A percentile compares a stretch with the other conserved stretches of the same genome.
Evolutionary conservation across 2,113 vertebrate genomes (phyloP).

Genomic region (Phyllostomus hastatus): DNA sequence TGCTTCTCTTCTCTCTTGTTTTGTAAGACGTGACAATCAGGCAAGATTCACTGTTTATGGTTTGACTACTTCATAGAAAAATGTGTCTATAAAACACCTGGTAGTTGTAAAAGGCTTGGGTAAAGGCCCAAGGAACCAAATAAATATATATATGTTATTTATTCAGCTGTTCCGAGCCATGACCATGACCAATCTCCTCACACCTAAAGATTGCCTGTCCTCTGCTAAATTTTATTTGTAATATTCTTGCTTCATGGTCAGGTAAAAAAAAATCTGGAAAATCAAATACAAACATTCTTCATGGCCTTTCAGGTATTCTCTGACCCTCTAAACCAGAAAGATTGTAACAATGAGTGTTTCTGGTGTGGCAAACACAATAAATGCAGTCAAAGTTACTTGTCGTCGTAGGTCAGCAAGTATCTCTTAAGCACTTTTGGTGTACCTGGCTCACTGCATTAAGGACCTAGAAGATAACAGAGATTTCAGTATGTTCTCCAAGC

Average conservation of each 20-base stretch:
- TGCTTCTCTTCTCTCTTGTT: not conserved
- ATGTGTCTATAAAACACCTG: slow-evolving; percentile 52
- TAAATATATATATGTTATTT: slow-evolving; percentile 56
- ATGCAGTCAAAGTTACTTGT: not conserved
- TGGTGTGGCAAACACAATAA: not conserved
- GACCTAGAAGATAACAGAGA: not conserved
- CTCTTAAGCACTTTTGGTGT: not conserved
- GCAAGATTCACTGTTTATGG: slow-evolving; percentile 39
- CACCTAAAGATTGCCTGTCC: not conserved
- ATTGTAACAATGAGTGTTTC: not conserved
- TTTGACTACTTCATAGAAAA: slow-evolving; percentile 61
- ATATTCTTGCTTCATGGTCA: not conserved
- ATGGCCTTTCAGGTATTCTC: not conserved
- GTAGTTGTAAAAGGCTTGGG: slow-evolving; percentile 55
- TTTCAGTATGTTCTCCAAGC: not conserved
- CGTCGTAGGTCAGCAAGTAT: not conserved
- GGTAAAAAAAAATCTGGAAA: not conserved
- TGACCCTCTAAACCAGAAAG: not conserved
- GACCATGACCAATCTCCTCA: slow-evolving; percentile 10
- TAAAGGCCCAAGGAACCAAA: slow-evolving; percentile 42
- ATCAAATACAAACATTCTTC: not conserved
- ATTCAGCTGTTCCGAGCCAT: slow-evolving; percentile 50
- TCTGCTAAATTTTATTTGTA: slow-evolving; percentile 19
- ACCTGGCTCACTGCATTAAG: not conserved
- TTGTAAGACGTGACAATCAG: not conserved